These are phyloP conservation scores for Hypothenemus hampei DNA, from an alignment of 1,140 invertebrate species.

Conservation along the genomic window DNA sequence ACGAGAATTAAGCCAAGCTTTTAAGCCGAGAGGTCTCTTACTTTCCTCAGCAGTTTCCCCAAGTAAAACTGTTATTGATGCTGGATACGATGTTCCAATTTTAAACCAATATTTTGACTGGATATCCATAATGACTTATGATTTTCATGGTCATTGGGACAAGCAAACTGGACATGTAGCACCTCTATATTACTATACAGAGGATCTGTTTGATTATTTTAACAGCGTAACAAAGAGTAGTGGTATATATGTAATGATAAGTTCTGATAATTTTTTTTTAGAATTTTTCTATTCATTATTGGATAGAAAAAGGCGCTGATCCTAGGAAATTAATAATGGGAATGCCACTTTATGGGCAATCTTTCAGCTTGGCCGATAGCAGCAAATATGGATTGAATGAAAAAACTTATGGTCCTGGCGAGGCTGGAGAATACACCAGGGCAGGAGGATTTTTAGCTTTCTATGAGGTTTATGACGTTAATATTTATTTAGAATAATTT, in stretches of 20 bases:
- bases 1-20: conserved; percentile 64
- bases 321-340: conserved; percentile 71
- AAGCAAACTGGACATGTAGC: conserved; percentile 82
- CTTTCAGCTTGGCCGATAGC: conserved; percentile 64
- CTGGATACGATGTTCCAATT: conserved; percentile 71
- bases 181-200: conserved; percentile 68
- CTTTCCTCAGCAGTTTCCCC: conserved; percentile 81
- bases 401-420: conserved; percentile 65
- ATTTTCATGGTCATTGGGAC: conserved; percentile 87
- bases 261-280: conserved; percentile 41
- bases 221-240: conserved; percentile 58
- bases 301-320: conserved; percentile 69
- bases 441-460: conserved; percentile 77
- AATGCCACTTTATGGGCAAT: conserved; percentile 78
- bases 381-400: conserved; percentile 59
- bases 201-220: conserved; percentile 69
- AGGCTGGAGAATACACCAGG: conserved; percentile 71
- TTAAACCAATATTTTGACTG: conserved; percentile 73
- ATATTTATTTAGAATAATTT: background rate
- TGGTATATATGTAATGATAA: background rate
- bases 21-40: conserved; percentile 63
- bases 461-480: conserved; percentile 62
- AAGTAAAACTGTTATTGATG: conserved; percentile 73
- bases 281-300: conserved; percentile 78
- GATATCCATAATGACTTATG: conserved; percentile 88